These are phyloP conservation scores for Nomada flava DNA, from an alignment of 2,888 invertebrate genomes.

Conservation along the genomic window DNA sequence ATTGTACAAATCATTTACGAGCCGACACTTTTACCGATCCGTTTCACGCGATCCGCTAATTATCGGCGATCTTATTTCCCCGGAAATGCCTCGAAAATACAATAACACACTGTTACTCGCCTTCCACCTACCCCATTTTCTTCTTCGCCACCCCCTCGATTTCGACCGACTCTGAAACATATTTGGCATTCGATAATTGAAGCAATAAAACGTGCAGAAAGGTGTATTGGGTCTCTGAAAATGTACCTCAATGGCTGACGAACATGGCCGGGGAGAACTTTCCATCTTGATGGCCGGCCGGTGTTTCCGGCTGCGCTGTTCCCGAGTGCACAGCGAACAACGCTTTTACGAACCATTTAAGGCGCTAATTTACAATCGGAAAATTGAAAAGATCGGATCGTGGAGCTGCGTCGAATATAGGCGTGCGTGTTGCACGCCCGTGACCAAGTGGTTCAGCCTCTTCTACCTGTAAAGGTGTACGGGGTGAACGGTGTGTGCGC, in stretches of 20 bases:
- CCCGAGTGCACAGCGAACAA: neutral
- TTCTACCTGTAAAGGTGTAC: slow-evolving; percentile 64
- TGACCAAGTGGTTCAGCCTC: slow-evolving; percentile 76
- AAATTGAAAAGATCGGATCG: slow-evolving; percentile 61
- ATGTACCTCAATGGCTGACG: slow-evolving; percentile 51
- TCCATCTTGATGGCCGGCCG: slow-evolving; percentile 44
- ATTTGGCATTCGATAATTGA: slow-evolving; percentile 1
- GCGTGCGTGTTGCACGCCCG: slow-evolving; percentile 77
- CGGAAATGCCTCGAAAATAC: slow-evolving; percentile 16
- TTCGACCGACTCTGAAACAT: slow-evolving; percentile 1
- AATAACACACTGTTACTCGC: neutral
- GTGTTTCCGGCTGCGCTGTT: slow-evolving; percentile 11
- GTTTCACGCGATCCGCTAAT: slow-evolving; percentile 51
- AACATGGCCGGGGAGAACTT: slow-evolving; percentile 53
- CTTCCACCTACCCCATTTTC: neutral
- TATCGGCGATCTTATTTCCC: slow-evolving; percentile 16
- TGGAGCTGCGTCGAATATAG: slow-evolving; percentile 71
- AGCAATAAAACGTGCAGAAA: neutral
- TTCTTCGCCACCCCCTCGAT: neutral
- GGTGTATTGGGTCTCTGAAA: neutral
- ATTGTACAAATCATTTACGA: slow-evolving; percentile 46
- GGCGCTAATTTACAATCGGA: slow-evolving; percentile 46
- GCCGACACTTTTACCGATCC: slow-evolving; percentile 35
- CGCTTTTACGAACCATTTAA: slow-evolving; percentile 18
- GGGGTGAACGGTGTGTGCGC: slow-evolving; percentile 50